These are phyloP conservation scores for Callithrix jacchus DNA, from an alignment of 2,113 vertebrate genomes.

Conservation along the genomic window DNA sequence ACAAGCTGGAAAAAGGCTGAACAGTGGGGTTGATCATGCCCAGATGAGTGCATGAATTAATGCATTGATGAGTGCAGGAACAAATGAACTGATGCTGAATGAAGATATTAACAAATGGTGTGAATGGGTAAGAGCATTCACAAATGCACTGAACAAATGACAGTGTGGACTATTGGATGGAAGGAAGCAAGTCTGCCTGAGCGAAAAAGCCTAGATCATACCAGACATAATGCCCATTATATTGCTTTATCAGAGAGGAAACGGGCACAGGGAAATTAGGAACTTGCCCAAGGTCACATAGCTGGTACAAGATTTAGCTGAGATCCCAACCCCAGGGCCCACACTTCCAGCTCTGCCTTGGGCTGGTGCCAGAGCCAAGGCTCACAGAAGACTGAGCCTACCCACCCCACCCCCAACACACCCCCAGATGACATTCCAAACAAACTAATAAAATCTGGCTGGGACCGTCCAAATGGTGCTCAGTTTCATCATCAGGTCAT, in stretches of 20 bases:
- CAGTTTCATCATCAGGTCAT: neutral
- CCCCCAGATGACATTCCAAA: neutral
- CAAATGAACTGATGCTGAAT: neutral
- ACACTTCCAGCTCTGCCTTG: neutral
- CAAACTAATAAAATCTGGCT: neutral
- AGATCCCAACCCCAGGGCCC: neutral
- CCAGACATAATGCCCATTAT: neutral
- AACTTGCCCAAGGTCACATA: neutral
- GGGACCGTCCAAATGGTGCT: neutral
- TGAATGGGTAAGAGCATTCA: neutral
- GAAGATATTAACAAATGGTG: neutral
- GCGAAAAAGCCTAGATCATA: neutral
- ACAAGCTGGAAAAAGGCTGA: neutral
- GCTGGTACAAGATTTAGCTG: neutral
- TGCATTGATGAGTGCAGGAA: neutral
- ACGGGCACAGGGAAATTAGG: neutral
- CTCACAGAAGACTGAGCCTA: neutral
- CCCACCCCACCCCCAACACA: neutral
- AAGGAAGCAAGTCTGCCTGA: neutral
- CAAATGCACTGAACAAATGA: neutral
- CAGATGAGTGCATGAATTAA: neutral
- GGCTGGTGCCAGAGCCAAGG: accelerated
- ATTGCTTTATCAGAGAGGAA: neutral
- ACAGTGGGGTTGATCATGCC: accelerated
- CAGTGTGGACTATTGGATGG: too few species aligned